Conservation (phyloP, 2,888 invertebrate species). For the Trichopria drosophilae region DNA sequence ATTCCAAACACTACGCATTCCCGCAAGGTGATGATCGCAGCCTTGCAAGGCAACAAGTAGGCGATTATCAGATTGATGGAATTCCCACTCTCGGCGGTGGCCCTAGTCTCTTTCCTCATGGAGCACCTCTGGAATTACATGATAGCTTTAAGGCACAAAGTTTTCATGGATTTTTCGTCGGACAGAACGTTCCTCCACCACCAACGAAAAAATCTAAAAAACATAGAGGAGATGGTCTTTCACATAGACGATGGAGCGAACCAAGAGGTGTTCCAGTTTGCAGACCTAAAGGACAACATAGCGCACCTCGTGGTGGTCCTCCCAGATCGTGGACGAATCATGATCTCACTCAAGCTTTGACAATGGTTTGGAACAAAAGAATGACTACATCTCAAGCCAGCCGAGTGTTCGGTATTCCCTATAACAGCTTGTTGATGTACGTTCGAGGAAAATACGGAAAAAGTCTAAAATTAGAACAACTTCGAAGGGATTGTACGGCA, state of each 20-base stretch:
- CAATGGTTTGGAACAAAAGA: conserved; percentile 94
- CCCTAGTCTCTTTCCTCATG: conserved; percentile 48
- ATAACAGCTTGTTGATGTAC: conserved; percentile 89
- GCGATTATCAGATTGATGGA: too few relatives aligned
- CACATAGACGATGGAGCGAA: conserved; percentile 52
- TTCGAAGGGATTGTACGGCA: conserved; percentile 82
- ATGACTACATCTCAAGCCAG: conserved; percentile 93
- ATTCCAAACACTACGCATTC: conserved; percentile 41
- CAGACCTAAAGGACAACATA: conserved; percentile 88
- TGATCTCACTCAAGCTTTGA: conserved; percentile 85
- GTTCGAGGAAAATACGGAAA: conserved; percentile 92
- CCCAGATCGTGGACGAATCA: conserved; percentile 92
- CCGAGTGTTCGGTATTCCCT: conserved; percentile 88
- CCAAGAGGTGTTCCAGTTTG: conserved; percentile 64
- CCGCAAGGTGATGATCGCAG: conserved; percentile 42
- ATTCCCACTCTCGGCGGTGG: conserved; percentile 44
- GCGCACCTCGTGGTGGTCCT: conserved; percentile 86
- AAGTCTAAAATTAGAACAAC: conserved; percentile 83
- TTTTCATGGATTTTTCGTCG: conserved; percentile 49
- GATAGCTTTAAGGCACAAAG: conserved; percentile 55
- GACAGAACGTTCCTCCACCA: conserved; percentile 40
- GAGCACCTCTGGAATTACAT: conserved; percentile 47
- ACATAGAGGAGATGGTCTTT: conserved; percentile 43
- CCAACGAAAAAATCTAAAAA: conserved; percentile 51
- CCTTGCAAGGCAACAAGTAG: too few relatives aligned